Evolutionary conservation across 2,888 invertebrate species (phyloP).

Genomic region (Drosophila meridionalis): DNA sequence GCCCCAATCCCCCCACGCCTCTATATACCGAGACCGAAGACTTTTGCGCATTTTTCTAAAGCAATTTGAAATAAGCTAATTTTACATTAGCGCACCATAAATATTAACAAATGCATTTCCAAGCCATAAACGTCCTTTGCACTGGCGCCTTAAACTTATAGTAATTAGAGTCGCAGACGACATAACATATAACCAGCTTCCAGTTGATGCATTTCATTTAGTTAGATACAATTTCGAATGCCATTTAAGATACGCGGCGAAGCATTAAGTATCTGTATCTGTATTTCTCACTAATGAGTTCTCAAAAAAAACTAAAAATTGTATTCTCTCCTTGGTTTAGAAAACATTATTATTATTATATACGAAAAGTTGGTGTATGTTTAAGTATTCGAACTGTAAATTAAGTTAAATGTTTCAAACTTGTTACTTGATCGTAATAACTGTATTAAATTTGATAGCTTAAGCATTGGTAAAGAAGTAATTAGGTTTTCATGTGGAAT

Average conservation of each 20-base stretch:
- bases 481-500: slow-evolving; percentile 35
- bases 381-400: slow-evolving; percentile 37
- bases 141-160: slow-evolving; percentile 42
- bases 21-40: slow-evolving; percentile 73
- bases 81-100: slow-evolving; percentile 45
- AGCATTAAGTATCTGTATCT: slow-evolving; percentile 13
- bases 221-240: slow-evolving; percentile 54
- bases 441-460: slow-evolving; percentile 23
- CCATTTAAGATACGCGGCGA: slow-evolving; percentile 45
- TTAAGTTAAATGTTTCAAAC: slow-evolving; percentile 25
- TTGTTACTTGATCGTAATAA: slow-evolving; percentile 38
- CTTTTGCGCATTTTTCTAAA: slow-evolving; percentile 79
- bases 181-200: slow-evolving; percentile 32
- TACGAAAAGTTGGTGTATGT: slow-evolving; percentile 34
- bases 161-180: slow-evolving; percentile 22
- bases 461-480: slow-evolving; percentile 21
- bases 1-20: slow-evolving; percentile 20
- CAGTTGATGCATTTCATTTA: slow-evolving; percentile 47
- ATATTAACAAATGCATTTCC: slow-evolving; percentile 47
- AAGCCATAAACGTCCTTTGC: slow-evolving; percentile 47
- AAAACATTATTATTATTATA: slow-evolving; percentile 15
- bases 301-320: slow-evolving; percentile 9
- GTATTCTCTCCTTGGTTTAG: slow-evolving; percentile 16
- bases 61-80: slow-evolving; percentile 56
- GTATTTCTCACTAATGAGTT: slow-evolving; percentile 1